phyloP scores from a whole-genome alignment of 2,113 vertebrate species.

The Turnix velox region DNA sequence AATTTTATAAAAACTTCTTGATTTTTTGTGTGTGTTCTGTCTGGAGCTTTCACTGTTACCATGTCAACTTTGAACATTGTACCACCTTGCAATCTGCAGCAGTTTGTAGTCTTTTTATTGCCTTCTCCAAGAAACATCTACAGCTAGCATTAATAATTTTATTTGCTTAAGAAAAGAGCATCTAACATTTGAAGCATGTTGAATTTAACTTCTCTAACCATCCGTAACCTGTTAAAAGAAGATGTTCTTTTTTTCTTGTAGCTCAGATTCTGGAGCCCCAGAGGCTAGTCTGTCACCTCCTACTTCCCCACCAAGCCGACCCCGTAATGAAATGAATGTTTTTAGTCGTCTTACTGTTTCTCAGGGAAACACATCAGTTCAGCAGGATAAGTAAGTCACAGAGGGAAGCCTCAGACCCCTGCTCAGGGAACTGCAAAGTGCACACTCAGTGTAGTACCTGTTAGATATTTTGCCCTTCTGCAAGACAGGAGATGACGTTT shows the following conservation, averaged over 20 bases:
- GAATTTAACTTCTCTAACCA: conserved; percentile 69
- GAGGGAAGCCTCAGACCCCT: conserved; percentile 52
- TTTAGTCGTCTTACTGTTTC: conserved; percentile 81
- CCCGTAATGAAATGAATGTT: conserved; percentile 82
- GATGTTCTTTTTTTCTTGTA: conserved; percentile 80
- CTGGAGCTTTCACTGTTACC: neutral
- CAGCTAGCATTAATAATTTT: neutral
- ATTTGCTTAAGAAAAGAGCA: conserved; percentile 24
- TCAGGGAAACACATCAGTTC: conserved; percentile 75
- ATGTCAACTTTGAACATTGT: neutral
- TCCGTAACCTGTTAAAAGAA: conserved; percentile 68
- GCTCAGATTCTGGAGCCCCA: conserved; percentile 88
- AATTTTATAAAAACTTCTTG: neutral
- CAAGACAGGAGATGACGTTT: conserved; percentile 3
- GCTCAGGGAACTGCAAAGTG: neutral
- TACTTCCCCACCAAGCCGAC: conserved; percentile 84
- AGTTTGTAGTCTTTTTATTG: neutral
- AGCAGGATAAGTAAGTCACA: conserved; percentile 82
- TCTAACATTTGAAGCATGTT: conserved; percentile 59
- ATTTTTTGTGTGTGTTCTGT: neutral
- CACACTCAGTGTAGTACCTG: neutral
- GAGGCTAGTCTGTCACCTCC: conserved; percentile 82
- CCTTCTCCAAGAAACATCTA: neutral
- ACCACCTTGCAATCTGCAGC: conserved; percentile 3
- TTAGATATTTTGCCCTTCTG: conserved; percentile 5